Conservation (phyloP, 2,797 vertebrate species). For the Dendrocincla tyrannina region DNA sequence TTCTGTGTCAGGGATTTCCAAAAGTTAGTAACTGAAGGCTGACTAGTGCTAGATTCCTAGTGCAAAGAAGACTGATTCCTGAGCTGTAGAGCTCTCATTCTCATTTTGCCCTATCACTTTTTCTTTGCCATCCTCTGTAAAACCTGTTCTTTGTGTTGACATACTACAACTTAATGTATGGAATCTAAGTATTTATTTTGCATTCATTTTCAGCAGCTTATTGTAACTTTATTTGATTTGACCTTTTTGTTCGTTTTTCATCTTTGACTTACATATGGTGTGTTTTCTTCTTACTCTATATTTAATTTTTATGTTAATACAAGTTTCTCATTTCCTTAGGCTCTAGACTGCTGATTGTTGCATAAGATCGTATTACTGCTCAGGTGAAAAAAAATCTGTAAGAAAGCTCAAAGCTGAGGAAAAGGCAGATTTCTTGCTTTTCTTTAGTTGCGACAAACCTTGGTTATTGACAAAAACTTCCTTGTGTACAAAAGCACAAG, state of each 20-base stretch:
- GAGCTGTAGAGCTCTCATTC: not conserved
- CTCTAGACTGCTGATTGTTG: not conserved
- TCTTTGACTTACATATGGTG: not conserved
- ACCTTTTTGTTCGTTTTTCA: not conserved
- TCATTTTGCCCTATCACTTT: not conserved
- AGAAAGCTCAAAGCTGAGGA: not conserved
- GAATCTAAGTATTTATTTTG: not conserved
- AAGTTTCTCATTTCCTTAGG: not conserved
- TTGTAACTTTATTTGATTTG: not conserved
- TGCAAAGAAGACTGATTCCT: not conserved
- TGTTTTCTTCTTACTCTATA: not conserved
- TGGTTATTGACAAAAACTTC: conserved; percentile 65
- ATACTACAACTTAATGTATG: not conserved
- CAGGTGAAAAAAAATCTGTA: not conserved
- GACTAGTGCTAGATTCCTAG: not conserved
- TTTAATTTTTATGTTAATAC: not conserved
- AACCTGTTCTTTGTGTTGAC: not conserved
- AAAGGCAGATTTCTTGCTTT: not conserved
- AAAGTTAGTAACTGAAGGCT: not conserved
- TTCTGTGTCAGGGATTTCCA: not conserved
- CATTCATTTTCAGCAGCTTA: not conserved
- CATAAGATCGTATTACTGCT: not conserved
- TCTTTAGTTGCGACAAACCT: conserved; percentile 2
- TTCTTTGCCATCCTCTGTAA: not conserved
- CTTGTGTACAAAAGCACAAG: conserved; percentile 72